Evolutionary conservation across 2,113 vertebrate genomes (phyloP).

Genomic region (Rhea pennata): DNA sequence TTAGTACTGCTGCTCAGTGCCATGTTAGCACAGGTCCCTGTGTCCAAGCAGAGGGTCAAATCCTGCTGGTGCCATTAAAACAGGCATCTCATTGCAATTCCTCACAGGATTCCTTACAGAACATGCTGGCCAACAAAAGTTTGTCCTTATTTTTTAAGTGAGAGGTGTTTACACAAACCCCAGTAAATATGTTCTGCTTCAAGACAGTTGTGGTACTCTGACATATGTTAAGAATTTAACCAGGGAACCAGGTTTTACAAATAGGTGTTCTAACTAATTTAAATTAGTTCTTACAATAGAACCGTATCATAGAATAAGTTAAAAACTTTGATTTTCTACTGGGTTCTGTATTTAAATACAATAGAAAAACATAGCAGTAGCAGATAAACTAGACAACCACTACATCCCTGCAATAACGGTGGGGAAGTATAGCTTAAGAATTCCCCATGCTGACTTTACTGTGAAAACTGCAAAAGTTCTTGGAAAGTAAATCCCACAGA

Average conservation of each 20-base stretch:
- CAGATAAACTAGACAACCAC: not conserved
- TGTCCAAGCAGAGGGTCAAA: not conserved
- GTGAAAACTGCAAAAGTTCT: not conserved
- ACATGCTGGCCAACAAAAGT: not conserved
- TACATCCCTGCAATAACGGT: not conserved
- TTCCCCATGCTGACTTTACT: not conserved
- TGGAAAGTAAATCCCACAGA: not conserved
- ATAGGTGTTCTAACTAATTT: not conserved
- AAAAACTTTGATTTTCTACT: not conserved
- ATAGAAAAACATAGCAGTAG: not conserved
- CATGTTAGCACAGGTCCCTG: not conserved
- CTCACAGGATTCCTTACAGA: not conserved
- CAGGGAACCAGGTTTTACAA: not conserved
- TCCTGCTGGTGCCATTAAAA: not conserved
- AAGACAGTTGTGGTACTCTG: not conserved
- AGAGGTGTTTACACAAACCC: not conserved
- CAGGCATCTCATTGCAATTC: not conserved
- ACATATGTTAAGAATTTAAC: not conserved
- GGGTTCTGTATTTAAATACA: not conserved
- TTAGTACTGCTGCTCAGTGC: not conserved
- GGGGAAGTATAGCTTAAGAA: not conserved
- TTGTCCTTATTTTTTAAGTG: not conserved
- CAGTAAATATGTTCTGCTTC: not conserved
- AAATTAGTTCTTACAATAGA: not conserved
- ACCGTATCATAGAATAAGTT: not conserved